These are phyloP conservation scores for Pachyuromys duprasi DNA, from an alignment of 2,797 vertebrate species.

Conservation along the genomic window DNA sequence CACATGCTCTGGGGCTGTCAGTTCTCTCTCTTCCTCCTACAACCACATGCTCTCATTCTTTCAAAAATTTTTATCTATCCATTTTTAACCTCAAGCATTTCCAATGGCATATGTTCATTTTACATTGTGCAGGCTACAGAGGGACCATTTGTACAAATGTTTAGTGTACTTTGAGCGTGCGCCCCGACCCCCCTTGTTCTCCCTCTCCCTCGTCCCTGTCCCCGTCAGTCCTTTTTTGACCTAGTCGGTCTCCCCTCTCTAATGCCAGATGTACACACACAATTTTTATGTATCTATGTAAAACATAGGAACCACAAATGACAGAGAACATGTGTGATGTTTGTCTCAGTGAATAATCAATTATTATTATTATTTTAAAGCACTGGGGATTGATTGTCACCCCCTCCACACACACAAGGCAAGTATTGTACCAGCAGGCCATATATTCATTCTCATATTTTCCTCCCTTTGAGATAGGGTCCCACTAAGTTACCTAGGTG, in stretches of 20 bases:
- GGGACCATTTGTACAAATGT: neutral
- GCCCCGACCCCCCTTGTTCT: rapidly evolving
- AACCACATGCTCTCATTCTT: neutral
- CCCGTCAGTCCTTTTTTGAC: neutral
- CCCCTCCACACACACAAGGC: neutral
- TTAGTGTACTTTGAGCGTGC: neutral
- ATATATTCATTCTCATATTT: neutral
- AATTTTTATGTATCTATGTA: neutral
- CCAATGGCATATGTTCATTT: neutral
- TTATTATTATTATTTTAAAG: neutral
- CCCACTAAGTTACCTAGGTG: neutral
- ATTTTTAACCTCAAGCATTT: neutral
- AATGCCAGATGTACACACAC: neutral
- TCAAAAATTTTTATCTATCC: neutral
- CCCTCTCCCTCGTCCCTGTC: neutral
- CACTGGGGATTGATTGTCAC: neutral
- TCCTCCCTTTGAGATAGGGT: neutral
- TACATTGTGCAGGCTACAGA: neutral
- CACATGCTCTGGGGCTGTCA: neutral
- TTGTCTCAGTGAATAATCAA: neutral
- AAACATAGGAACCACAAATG: neutral
- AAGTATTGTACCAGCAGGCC: no score
- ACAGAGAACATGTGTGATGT: neutral
- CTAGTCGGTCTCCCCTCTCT: neutral
- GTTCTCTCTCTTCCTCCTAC: neutral